These are phyloP conservation scores for Chascanopsetta lugubris DNA, from an alignment of 2,113 vertebrate genomes.

Conservation along the genomic window DNA sequence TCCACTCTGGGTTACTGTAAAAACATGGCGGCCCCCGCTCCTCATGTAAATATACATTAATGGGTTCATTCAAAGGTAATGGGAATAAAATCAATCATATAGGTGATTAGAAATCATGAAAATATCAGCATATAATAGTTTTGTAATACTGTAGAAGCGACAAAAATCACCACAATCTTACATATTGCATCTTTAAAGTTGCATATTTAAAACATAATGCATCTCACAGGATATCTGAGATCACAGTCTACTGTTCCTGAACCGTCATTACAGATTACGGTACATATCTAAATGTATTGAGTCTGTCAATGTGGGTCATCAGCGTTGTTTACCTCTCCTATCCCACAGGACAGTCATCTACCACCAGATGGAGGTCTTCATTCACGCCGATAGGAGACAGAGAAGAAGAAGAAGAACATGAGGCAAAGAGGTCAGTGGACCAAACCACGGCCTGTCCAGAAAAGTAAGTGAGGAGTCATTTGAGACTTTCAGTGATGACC, in stretches of 20 bases:
- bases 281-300: background rate
- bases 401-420: background rate
- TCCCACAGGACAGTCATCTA: background rate
- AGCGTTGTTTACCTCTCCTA: background rate
- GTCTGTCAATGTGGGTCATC: background rate
- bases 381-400: slow-evolving; percentile 42
- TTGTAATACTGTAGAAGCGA: too few relatives aligned
- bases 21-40: too few relatives aligned
- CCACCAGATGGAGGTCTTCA: slow-evolving; percentile 61
- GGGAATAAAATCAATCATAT: too few relatives aligned
- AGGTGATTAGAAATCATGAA: too few relatives aligned
- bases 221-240: background rate
- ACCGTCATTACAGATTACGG: background rate
- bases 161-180: too few relatives aligned
- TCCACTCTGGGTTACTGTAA: too few relatives aligned
- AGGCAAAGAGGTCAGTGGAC: slow-evolving; percentile 26
- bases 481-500: background rate
- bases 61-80: too few relatives aligned
- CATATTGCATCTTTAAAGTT: too few relatives aligned
- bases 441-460: slow-evolving; percentile 10
- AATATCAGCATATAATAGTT: too few relatives aligned
- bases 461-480: slow-evolving; percentile 37
- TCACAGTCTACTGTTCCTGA: background rate
- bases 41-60: too few relatives aligned
- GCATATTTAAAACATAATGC: too few relatives aligned